Evolutionary conservation across 1,140 invertebrate species (phyloP).

Genomic region (Drepana arcuata): DNA sequence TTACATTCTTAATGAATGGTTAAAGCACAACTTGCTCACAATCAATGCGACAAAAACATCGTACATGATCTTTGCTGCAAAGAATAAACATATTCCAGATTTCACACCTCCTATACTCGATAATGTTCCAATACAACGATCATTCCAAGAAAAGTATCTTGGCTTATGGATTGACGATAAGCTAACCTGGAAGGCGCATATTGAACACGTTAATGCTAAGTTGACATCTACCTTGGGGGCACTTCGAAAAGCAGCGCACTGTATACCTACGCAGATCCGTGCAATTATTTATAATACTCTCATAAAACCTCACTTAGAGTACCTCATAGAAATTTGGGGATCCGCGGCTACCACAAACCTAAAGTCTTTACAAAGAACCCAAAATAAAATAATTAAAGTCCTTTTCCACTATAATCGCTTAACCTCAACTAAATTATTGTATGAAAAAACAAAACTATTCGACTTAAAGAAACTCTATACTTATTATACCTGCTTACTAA

Average conservation of each 20-base stretch:
- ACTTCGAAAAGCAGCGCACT: conserved; percentile 6
- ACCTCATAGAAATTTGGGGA: conserved; percentile 16
- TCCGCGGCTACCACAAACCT: conserved; percentile 9
- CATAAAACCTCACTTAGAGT: conserved; percentile 13
- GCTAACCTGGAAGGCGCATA: conserved; percentile 13
- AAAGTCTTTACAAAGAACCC: conserved; percentile 8
- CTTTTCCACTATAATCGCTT: conserved; percentile 10
- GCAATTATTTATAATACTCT: conserved; percentile 16
- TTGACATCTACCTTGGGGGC: conserved; percentile 6
- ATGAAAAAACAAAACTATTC: neutral
- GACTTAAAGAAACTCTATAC: neutral
- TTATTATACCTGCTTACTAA: neutral
- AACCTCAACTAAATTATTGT: neutral
- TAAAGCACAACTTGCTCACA: conserved; percentile 7
- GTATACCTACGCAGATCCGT: conserved; percentile 7
- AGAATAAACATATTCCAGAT: conserved; percentile 11
- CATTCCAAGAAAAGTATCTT: conserved; percentile 18
- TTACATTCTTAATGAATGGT: conserved; percentile 1
- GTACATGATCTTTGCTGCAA: conserved; percentile 13
- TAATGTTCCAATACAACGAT: neutral
- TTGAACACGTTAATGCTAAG: conserved; percentile 8
- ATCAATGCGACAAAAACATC: conserved; percentile 11
- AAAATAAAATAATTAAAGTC: conserved; percentile 18
- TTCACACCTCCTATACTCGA: no score
- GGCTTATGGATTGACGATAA: conserved; percentile 13